These are phyloP conservation scores for Leptinotarsa haldemani DNA, from an alignment of 2,888 invertebrate genomes.

Conservation along the genomic window DNA sequence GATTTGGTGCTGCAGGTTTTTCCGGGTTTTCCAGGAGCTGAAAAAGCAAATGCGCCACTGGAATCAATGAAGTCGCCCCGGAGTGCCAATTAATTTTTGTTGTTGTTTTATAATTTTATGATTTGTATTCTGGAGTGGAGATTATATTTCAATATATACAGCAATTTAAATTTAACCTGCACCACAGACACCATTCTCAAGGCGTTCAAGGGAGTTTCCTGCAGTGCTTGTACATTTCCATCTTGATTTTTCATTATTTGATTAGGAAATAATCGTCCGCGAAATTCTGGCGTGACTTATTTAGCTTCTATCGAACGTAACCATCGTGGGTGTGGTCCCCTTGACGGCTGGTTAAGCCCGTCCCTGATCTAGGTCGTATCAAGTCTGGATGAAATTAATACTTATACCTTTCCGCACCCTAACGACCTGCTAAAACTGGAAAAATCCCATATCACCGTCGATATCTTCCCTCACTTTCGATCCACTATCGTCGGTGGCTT, in stretches of 20 bases:
- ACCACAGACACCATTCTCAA: too few relatives aligned
- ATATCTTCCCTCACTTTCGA: constrained; percentile 29
- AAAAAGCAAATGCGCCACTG: too few relatives aligned
- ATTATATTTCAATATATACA: too few relatives aligned
- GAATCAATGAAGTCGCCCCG: too few relatives aligned
- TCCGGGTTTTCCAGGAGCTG: too few relatives aligned
- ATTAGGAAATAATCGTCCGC: neutral
- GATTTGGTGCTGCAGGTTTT: too few relatives aligned
- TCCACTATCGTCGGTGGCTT: constrained; percentile 27
- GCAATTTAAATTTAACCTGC: too few relatives aligned
- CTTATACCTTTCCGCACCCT: constrained; percentile 41
- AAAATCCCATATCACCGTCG: constrained; percentile 51
- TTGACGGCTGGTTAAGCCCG: constrained; percentile 1
- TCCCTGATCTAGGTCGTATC: constrained; percentile 17
- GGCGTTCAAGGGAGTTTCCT: too few relatives aligned
- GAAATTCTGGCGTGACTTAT: neutral
- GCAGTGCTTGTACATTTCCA: too few relatives aligned
- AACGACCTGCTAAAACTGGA: constrained; percentile 53
- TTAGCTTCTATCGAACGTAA: neutral
- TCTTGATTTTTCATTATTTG: neutral
- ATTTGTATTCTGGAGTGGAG: too few relatives aligned
- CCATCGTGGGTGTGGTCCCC: constrained; percentile 10
- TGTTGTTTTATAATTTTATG: too few relatives aligned
- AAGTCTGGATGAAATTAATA: constrained; percentile 20
- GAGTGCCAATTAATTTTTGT: too few relatives aligned